Conservation (phyloP, 2,113 vertebrate species). For the Nanorana parkeri region DNA sequence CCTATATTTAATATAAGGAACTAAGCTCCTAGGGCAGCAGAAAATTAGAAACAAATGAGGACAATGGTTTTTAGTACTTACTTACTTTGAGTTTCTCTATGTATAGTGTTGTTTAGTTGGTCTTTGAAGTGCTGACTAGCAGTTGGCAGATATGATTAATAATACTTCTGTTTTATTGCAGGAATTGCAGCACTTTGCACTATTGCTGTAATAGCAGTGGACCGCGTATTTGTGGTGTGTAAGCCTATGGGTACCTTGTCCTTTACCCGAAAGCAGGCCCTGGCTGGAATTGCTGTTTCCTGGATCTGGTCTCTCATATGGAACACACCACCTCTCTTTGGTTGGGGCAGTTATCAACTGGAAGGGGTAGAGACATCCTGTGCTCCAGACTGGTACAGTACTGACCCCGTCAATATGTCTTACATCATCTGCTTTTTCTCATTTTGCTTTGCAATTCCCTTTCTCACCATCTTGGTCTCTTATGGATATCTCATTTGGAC, state of each 20-base stretch:
- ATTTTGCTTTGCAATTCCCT: conserved; percentile 74
- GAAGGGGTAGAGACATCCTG: conserved; percentile 76
- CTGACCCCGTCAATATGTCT: conserved; percentile 71
- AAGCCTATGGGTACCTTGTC: conserved; percentile 70
- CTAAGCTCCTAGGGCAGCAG: too few relatives aligned
- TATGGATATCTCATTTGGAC: conserved; percentile 72
- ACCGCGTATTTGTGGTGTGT: conserved; percentile 74
- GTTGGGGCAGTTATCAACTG: conserved; percentile 76
- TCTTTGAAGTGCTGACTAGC: too few relatives aligned
- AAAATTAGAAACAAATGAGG: too few relatives aligned
- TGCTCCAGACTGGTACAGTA: conserved; percentile 74
- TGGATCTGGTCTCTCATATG: conserved; percentile 76
- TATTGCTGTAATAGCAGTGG: conserved; percentile 74
- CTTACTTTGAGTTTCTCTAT: too few relatives aligned
- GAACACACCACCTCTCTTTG: conserved; percentile 75
- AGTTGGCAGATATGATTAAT: neutral
- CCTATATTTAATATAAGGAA: too few relatives aligned
- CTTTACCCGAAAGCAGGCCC: conserved; percentile 63
- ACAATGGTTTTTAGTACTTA: too few relatives aligned
- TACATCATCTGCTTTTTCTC: conserved; percentile 74
- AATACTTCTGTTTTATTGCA: conserved; percentile 47
- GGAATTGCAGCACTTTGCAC: conserved; percentile 76
- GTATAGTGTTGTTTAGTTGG: too few relatives aligned
- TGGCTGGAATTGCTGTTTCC: conserved; percentile 65
- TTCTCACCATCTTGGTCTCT: conserved; percentile 68